Conservation (phyloP, 53 echinoderm and acorn worm genomes). For the Paracentrotus lividus region DNA sequence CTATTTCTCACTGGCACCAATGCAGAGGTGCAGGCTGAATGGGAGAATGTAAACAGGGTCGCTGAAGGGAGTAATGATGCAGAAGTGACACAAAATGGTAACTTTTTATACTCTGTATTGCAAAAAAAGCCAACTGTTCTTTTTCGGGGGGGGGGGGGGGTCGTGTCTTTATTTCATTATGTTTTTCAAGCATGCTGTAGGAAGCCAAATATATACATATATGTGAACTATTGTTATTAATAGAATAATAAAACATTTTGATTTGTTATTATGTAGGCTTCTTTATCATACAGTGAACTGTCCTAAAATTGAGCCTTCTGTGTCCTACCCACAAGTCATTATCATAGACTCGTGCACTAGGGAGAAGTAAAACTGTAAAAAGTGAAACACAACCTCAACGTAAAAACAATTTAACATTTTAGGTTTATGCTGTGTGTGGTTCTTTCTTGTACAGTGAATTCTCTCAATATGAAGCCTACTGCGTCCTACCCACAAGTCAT, state of each 20-base stretch:
- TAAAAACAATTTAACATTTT: too few species aligned
- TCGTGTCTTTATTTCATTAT: too few species aligned
- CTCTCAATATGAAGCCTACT: conserved; percentile 28
- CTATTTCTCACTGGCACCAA: conserved; percentile 69
- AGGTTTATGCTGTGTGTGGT: too few species aligned
- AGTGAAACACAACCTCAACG: conserved; percentile 71
- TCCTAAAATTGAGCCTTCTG: conserved; percentile 27
- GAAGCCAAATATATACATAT: too few species aligned
- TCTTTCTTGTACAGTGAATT: neutral
- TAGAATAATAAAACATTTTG: too few species aligned
- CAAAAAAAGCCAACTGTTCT: too few species aligned
- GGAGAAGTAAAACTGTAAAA: conserved; percentile 20
- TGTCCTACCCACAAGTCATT: conserved; percentile 66
- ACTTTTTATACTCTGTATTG: neutral
- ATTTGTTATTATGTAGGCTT: too few species aligned
- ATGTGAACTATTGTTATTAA: too few species aligned
- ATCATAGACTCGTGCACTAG: conserved; percentile 33
- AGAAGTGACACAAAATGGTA: conserved; percentile 22
- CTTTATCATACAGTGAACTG: neutral
- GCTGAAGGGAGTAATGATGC: conserved; percentile 15
- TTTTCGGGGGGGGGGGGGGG: too few species aligned
- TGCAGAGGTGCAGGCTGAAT: conserved; percentile 71
- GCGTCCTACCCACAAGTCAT: conserved; percentile 66
- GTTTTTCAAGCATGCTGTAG: too few species aligned
- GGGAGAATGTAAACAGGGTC: conserved; percentile 33